Evolutionary conservation across 2,797 vertebrate genomes (phyloP).

Genomic region (Paratrypauchen microcephalus): DNA sequence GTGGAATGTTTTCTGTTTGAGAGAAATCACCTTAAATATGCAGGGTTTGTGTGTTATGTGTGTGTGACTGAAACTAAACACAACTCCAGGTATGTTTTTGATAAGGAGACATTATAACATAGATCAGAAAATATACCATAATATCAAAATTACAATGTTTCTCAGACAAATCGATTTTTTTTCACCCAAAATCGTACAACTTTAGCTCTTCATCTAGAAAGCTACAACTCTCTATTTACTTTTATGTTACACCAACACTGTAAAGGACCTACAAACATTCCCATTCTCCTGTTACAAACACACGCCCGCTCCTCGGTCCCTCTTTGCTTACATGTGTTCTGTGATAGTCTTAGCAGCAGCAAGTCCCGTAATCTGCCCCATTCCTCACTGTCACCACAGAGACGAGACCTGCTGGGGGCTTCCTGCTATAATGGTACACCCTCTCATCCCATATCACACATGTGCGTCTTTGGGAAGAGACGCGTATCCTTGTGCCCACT

Average conservation of each 20-base stretch:
- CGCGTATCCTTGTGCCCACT: constrained; percentile 11
- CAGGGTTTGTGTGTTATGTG: too few relatives aligned
- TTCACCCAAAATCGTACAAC: neutral
- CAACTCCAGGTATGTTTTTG: too few relatives aligned
- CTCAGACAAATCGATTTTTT: neutral
- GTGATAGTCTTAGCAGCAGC: constrained; percentile 53
- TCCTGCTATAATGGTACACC: constrained; percentile 31
- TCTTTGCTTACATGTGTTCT: constrained; percentile 58
- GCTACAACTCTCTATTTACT: neutral
- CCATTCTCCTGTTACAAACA: neutral
- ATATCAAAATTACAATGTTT: too few relatives aligned
- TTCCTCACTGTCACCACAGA: constrained; percentile 61
- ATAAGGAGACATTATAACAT: too few relatives aligned
- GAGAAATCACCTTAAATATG: too few relatives aligned
- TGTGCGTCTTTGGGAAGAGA: constrained; percentile 10
- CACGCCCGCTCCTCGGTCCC: constrained; percentile 12
- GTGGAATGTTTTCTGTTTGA: too few relatives aligned
- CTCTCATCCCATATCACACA: constrained; percentile 2
- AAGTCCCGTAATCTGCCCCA: constrained; percentile 58
- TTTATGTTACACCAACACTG: neutral
- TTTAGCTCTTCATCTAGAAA: neutral
- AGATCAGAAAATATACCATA: too few relatives aligned
- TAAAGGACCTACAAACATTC: neutral
- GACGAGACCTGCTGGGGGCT: constrained; percentile 42
- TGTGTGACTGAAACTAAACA: too few relatives aligned